A percentile compares a stretch with the other conserved stretches of the same genome.
Evolutionary conservation across 2,113 vertebrate species (phyloP).

Genomic region (Zingel zingel): DNA sequence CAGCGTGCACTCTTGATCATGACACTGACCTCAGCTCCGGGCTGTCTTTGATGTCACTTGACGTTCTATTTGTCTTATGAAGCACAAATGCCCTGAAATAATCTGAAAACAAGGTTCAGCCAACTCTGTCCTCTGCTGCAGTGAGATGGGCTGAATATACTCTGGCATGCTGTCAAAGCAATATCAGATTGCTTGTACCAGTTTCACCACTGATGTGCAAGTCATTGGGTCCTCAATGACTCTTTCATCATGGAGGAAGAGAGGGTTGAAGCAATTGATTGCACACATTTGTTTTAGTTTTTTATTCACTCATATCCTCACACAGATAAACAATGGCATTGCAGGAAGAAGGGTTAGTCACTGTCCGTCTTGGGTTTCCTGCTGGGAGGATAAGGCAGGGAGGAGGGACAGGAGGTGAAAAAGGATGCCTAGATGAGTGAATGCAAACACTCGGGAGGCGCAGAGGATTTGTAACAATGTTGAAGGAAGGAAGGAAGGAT

Average conservation of each 20-base stretch:
- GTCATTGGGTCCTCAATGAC: conserved; percentile 30
- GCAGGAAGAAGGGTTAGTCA: conserved; percentile 70
- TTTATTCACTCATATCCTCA: conserved; percentile 44
- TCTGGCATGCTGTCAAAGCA: conserved; percentile 47
- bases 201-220: conserved; percentile 18
- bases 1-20: background rate
- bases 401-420: conserved; percentile 36
- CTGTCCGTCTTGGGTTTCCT: conserved; percentile 73
- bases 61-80: background rate
- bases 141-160: conserved; percentile 11
- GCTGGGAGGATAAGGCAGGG: conserved; percentile 40
- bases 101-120: conserved; percentile 15
- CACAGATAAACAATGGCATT: conserved; percentile 61
- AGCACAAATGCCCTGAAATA: conserved; percentile 36
- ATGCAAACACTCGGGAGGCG: conserved; percentile 9
- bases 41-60: background rate
- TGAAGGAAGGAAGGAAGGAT: conserved; percentile 56
- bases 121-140: conserved; percentile 1
- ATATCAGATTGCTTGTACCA: conserved; percentile 33
- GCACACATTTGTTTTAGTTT: background rate
- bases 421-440: conserved; percentile 42
- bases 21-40: background rate
- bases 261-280: background rate
- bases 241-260: conserved; percentile 17
- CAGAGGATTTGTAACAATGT: conserved; percentile 47